Base-by-base conservation (phyloP, 2,888 invertebrate genomes). In the Eurytoma adleriae region DNA sequence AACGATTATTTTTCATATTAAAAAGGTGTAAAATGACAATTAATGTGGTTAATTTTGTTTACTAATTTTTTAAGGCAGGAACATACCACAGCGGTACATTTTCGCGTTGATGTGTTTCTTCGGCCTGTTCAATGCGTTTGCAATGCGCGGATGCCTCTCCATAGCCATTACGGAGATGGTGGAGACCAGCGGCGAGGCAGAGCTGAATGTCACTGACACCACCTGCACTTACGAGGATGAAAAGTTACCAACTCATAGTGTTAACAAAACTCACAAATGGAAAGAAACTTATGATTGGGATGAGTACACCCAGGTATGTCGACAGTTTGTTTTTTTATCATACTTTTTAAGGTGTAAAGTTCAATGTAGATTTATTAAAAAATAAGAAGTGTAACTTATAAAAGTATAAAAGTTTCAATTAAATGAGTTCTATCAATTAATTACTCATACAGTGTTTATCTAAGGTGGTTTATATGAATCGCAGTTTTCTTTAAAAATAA, bases 81-180 rank as follows among this genome's bases (percentile, higher is more conserved):
- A 70, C 16, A 57, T 82, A 27, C 74, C 76, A 10, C 83, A 83
- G 24, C 56, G 83, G 75, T 83, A 71, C 59, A 54, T 83, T 2
- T 81, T 83, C 20, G 79, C 83, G 1, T 0, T 94, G 69, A 94
- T 95, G 94, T 93, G 94, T 3, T 92, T 94, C 83, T 87, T 94
- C 85, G 94, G 94, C 20, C 92, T 94, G 64, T 92, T 93, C 77
- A 94, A 94, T 87, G 94, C 94, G 27, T 94, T 94, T 87, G 94
- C 94, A 59, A 94, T 94, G 94, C 91, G 95, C 3, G 93, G 94
- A 2, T 94, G 94, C 82, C 91, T 95, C 5, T 94, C 94, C 82
- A 90, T 94, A 78, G 94, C 94, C 66, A 94, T 95, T 83, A 94
- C 94, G 0, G 93, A 94, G 85, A 93, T 95, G 93, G 94, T 94